Evolutionary conservation across 2,888 invertebrate genomes (phyloP), one percentile per base, ranked within the genome.

Genomic region (Meandrusa payeni): DNA sequence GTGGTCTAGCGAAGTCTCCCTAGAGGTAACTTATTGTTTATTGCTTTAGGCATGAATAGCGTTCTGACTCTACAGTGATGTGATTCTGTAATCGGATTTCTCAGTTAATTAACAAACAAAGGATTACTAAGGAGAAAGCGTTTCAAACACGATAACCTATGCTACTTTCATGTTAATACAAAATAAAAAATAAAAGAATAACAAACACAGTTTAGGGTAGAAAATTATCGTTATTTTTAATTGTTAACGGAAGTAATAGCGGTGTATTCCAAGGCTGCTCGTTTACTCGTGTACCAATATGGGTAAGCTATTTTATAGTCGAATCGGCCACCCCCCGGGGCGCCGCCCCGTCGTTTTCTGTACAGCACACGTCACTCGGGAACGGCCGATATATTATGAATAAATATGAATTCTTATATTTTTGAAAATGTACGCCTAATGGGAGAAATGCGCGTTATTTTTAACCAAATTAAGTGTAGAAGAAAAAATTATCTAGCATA

Each of bases 171-270:
- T 23, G 24, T 31, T 23, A 29, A 23, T 4, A 31, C n/a, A 39
- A 15, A 29, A 28, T 23, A 31, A 12, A 28, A 31, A 31, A 27
- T 9, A 5, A 19, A 31, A 27, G 17, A 5, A 19, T 19, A 6
- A 26, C 7, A 40, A 40, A 31, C 31, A 31, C 17, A 23, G 24
- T 26, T 27, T 13, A 34, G 41, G 41, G 41, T 38, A 31, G 40
- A 48, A 47, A 50, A 38, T 39, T 44, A 44, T 23, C 44, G 47
- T 50, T 50, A 50, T 39, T 44, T 49, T 49, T 49, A 50, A 50
- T 50, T 50, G 41, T 41, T 38, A 50, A 47, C 49, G 49, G 49
- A 50, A 50, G 44, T 50, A 38, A 34, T 38, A 34, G 33, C 27
- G 43, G 44, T 36, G 34, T 7, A 7, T 36, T 26, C 23, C 39